phyloP scores from a whole-genome alignment of 1,140 invertebrate species.

The Onthophagus taurus region DNA sequence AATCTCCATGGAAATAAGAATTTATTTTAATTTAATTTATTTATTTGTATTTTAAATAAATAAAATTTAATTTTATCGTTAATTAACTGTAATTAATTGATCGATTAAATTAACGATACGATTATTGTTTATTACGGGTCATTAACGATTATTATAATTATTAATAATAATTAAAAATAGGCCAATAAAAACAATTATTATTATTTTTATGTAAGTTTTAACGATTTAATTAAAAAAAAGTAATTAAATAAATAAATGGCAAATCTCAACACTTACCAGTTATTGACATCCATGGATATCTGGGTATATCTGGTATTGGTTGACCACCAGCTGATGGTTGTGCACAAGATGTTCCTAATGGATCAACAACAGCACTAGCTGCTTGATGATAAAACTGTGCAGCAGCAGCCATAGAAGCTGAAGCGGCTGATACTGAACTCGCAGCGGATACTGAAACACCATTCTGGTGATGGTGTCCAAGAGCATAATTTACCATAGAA shows the following conservation, averaged over 20 bases:
- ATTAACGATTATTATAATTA: too few species aligned
- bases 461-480: slow-evolving; percentile 66
- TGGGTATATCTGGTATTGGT: slow-evolving; percentile 73
- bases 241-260: too few species aligned
- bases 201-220: too few species aligned
- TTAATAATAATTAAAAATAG: too few species aligned
- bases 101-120: too few species aligned
- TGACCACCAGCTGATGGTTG: slow-evolving; percentile 59
- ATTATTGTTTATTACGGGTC: too few species aligned
- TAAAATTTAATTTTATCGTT: too few species aligned
- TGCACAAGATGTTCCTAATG: slow-evolving; percentile 50
- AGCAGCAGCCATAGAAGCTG: slow-evolving; percentile 67
- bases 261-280: slow-evolving; percentile 84
- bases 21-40: neutral
- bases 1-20: neutral
- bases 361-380: slow-evolving; percentile 55
- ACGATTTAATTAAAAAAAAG: too few species aligned
- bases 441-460: slow-evolving; percentile 52
- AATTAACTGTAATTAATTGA: too few species aligned
- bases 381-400: slow-evolving; percentile 84
- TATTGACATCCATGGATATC: slow-evolving; percentile 96
- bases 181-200: too few species aligned
- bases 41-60: too few species aligned
- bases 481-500: slow-evolving; percentile 70
- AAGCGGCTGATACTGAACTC: slow-evolving; percentile 53